Percentiles rank a stretch among this genome's conserved stretches.
phyloP scores from a whole-genome alignment of 2,888 invertebrate genomes.

The Cerceris ruficornis region DNA sequence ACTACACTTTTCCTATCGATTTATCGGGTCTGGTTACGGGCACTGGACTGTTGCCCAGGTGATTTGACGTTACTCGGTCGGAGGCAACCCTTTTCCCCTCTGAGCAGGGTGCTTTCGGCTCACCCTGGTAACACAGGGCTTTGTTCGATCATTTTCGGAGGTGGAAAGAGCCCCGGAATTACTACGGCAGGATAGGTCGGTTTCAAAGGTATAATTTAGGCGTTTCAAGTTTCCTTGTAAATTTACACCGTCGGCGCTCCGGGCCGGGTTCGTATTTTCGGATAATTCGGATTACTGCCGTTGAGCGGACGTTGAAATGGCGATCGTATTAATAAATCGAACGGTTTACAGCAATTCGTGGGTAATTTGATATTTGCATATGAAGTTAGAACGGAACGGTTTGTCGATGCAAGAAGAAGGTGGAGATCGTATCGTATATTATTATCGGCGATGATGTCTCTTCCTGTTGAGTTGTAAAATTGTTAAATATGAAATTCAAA shows the following conservation, averaged over 20 bases:
- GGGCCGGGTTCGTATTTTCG: not conserved
- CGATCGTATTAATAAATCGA: not conserved
- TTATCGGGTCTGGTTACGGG: slow-evolving; percentile 68
- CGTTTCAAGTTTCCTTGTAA: not conserved
- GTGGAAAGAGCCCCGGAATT: slow-evolving; percentile 37
- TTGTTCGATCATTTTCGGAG: slow-evolving; percentile 40
- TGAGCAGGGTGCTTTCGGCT: slow-evolving; percentile 22
- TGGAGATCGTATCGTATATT: not conserved
- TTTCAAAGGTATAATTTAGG: slow-evolving; percentile 16
- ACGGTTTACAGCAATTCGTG: not conserved
- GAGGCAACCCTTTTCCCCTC: slow-evolving; percentile 38
- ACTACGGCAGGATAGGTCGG: slow-evolving; percentile 30
- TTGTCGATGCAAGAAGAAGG: not conserved
- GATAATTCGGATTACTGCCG: not conserved
- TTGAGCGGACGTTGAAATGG: not conserved
- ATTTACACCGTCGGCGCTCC: not conserved
- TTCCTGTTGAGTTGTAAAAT: not conserved
- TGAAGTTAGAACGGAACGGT: not conserved
- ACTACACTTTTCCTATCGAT: slow-evolving; percentile 64
- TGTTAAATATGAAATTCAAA: not conserved
- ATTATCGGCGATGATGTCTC: not conserved
- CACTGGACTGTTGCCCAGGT: slow-evolving; percentile 71
- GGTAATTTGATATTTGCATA: not conserved
- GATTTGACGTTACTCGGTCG: slow-evolving; percentile 62
- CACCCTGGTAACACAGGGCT: slow-evolving; percentile 37